Percentiles rank a stretch among this genome's conserved stretches.
phyloP scores from a whole-genome alignment of 2,113 vertebrate species.

The Litocranius walleri region DNA sequence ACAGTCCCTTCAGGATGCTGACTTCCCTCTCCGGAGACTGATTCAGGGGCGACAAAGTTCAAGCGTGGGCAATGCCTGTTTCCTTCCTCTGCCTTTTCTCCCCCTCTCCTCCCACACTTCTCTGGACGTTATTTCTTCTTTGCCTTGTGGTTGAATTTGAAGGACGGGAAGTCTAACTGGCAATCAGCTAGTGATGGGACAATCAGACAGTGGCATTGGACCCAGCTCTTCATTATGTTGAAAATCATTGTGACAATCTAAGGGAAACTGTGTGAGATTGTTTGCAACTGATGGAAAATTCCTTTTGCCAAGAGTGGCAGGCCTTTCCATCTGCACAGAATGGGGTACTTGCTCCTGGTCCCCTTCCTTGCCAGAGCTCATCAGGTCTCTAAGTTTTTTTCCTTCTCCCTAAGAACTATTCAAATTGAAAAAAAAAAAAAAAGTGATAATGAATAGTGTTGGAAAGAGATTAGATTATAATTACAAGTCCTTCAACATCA shows the following conservation, averaged over 20 bases:
- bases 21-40: background rate
- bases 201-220: background rate
- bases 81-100: background rate
- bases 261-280: background rate
- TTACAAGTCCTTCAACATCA: background rate
- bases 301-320: background rate
- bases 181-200: background rate
- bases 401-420: background rate
- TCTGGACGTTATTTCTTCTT: background rate
- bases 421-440: background rate
- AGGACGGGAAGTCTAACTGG: background rate
- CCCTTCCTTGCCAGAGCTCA: background rate
- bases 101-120: background rate
- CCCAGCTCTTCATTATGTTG: background rate
- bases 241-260: background rate
- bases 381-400: background rate
- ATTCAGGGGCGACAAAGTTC: background rate
- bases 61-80: fast-evolving
- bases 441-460: background rate
- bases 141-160: background rate
- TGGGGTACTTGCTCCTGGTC: background rate
- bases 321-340: background rate
- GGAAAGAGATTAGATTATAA: background rate
- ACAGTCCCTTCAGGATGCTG: background rate
- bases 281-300: background rate